Evolutionary conservation across 2,888 invertebrate genomes (phyloP).

Genomic region (Drosophila dives): DNA sequence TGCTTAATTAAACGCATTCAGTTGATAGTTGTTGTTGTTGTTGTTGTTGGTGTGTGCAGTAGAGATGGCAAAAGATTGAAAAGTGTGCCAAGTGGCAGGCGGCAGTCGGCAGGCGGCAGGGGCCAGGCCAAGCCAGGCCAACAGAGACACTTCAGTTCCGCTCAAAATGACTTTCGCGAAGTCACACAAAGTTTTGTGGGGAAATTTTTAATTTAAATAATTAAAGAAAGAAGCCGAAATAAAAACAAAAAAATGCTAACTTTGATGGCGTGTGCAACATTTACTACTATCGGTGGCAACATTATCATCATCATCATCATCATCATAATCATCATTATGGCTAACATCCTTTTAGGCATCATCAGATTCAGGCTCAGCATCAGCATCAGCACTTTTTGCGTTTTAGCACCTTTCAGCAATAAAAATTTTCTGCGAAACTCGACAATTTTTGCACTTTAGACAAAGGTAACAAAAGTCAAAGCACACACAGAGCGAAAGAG

Average conservation of each 20-base stretch:
- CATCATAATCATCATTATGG: conserved; percentile 18
- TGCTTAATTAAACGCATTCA: conserved; percentile 78
- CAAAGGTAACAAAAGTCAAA: conserved; percentile 72
- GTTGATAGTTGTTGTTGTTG: conserved; percentile 23
- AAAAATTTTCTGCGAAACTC: conserved; percentile 76
- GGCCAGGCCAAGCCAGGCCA: neutral
- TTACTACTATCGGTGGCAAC: conserved; percentile 24
- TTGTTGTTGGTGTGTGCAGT: conserved; percentile 12
- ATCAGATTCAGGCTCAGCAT: conserved; percentile 21
- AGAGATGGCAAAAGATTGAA: conserved; percentile 52
- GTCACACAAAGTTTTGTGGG: conserved; percentile 56
- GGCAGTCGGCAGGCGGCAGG: too few relatives aligned
- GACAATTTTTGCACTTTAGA: conserved; percentile 75
- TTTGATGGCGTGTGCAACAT: too few relatives aligned
- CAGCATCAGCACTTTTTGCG: conserved; percentile 76
- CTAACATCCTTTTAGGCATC: conserved; percentile 19
- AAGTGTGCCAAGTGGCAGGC: conserved; percentile 72
- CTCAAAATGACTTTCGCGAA: conserved; percentile 24
- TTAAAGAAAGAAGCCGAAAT: conserved; percentile 58
- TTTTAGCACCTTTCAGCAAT: conserved; percentile 79
- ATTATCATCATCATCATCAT: conserved; percentile 10
- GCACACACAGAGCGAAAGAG: conserved; percentile 22
- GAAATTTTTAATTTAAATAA: conserved; percentile 75
- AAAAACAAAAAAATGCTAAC: neutral
- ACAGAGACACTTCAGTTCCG: conserved; percentile 27